A percentile compares a stretch with the other conserved stretches of the same genome.
phyloP scores from a whole-genome alignment of 1,140 invertebrate genomes.

The Drosophila truncata region DNA sequence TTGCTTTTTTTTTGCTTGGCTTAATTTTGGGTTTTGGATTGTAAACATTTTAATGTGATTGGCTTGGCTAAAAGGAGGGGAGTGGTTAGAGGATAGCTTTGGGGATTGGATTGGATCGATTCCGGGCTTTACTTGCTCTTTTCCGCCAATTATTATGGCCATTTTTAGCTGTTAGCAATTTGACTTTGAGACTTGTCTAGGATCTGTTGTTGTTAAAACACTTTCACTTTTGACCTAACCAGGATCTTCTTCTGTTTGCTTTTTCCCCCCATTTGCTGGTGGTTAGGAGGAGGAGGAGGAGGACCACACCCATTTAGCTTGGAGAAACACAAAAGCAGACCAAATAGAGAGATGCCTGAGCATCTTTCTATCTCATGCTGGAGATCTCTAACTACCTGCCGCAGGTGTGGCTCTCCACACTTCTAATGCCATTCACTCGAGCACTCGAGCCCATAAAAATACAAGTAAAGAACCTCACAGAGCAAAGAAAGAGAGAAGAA shows the following conservation, averaged over 20 bases:
- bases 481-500: constrained; percentile 12
- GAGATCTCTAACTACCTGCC: constrained; percentile 18
- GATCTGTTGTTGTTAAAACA: not conserved
- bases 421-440: constrained; percentile 36
- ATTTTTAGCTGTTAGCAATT: constrained; percentile 34
- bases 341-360: constrained; percentile 29
- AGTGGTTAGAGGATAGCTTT: not conserved
- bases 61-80: constrained; percentile 5
- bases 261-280: not conserved
- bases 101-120: constrained; percentile 25
- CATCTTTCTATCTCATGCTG: constrained; percentile 28
- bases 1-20: constrained; percentile 8
- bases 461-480: constrained; percentile 22
- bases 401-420: constrained; percentile 11
- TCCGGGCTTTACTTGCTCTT: constrained; percentile 44
- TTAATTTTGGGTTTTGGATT: constrained; percentile 32
- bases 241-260: constrained; percentile 10
- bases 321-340: constrained; percentile 2
- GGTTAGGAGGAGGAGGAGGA: not conserved
- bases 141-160: constrained; percentile 73
- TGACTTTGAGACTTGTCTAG: constrained; percentile 22
- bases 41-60: constrained; percentile 40
- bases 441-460: constrained; percentile 10
- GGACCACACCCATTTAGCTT: constrained; percentile 24
- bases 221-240: constrained; percentile 17